phyloP scores from a whole-genome alignment of 2,113 vertebrate genomes.

The Nematolebias whitei region DNA sequence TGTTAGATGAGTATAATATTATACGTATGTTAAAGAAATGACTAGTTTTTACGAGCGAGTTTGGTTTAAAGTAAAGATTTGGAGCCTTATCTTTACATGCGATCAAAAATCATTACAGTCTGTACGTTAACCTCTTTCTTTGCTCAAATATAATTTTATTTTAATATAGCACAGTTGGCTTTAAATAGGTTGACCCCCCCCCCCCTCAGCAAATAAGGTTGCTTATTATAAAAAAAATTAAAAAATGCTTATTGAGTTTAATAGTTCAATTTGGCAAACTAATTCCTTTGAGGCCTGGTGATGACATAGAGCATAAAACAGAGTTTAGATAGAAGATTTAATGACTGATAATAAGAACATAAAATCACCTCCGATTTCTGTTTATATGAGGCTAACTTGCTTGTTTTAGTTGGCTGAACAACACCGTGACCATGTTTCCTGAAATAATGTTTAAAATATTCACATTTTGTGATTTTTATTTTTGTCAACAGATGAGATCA shows the following conservation, averaged over 20 bases:
- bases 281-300: background rate
- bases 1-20: slow-evolving; percentile 12
- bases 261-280: background rate
- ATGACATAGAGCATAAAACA: background rate
- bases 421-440: background rate
- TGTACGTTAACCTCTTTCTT: too few species aligned
- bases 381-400: background rate
- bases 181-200: too few species aligned
- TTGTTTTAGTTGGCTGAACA: background rate
- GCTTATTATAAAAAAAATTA: too few species aligned
- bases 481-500: background rate
- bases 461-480: background rate
- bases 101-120: background rate
- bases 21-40: slow-evolving; percentile 1
- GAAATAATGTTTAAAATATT: too few species aligned
- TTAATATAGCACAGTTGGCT: too few species aligned
- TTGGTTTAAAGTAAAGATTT: background rate
- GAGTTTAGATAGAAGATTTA: too few species aligned
- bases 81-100: slow-evolving; percentile 6
- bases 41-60: background rate
- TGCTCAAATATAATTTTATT: too few species aligned
- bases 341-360: too few species aligned
- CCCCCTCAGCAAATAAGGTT: too few species aligned
- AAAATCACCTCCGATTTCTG: background rate
- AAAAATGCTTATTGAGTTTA: background rate